Percentiles rank a stretch among this genome's conserved stretches.
Conservation (phyloP, 2,888 invertebrate genomes). For the Corythucha ciliata region DNA sequence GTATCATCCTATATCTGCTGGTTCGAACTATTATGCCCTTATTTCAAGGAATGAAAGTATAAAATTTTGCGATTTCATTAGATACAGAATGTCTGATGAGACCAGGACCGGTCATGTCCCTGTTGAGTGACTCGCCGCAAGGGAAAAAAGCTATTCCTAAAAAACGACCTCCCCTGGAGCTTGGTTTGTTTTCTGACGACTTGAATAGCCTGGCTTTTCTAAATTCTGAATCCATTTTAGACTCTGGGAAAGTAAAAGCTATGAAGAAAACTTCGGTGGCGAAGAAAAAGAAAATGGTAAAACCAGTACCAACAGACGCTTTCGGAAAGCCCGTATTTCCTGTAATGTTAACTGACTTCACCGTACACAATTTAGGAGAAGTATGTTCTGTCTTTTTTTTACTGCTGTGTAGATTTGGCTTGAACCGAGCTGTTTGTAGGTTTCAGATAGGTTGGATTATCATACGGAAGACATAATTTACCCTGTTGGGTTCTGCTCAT, state of each 20-base stretch:
- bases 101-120: no score
- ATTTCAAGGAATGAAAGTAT: no score
- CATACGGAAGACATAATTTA: conserved; percentile 63
- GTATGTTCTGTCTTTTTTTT: conserved; percentile 38
- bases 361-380: conserved; percentile 66
- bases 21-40: not conserved
- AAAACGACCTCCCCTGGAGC: no score
- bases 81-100: no score
- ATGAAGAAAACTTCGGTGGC: conserved; percentile 3
- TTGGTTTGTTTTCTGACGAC: no score
- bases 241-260: no score
- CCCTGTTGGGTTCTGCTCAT: conserved; percentile 68
- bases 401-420: not conserved
- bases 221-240: no score
- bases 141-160: no score
- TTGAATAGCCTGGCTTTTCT: no score
- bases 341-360: conserved; percentile 57
- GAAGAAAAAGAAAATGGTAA: conserved; percentile 44
- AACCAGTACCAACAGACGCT: conserved; percentile 55
- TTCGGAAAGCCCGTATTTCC: conserved; percentile 63
- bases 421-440: conserved; percentile 38
- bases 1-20: conserved; percentile 45
- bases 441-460: conserved; percentile 56
- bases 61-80: no score
- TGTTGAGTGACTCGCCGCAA: no score